Percentiles rank a stretch among this genome's conserved stretches.
phyloP scores from a whole-genome alignment of 2,113 vertebrate species.

The Myxocyprinus asiaticus region DNA sequence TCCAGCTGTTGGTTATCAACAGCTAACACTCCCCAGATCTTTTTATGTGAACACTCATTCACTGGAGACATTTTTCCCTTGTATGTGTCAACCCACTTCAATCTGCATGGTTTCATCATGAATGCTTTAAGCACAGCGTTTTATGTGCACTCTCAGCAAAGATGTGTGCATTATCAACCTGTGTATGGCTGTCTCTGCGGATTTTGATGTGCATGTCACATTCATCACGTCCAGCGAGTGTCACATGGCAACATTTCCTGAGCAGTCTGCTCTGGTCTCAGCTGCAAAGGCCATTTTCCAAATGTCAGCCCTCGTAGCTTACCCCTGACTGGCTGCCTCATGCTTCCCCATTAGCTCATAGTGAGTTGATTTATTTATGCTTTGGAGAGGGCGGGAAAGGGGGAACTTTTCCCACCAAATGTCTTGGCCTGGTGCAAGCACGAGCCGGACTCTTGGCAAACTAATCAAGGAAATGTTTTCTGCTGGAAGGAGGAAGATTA shows the following conservation, averaged over 20 bases:
- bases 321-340: constrained; percentile 38
- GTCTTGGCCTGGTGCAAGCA: constrained; percentile 68
- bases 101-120: constrained; percentile 1
- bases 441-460: constrained; percentile 59
- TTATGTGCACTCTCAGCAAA: not conserved
- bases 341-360: constrained; percentile 72
- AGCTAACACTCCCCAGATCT: constrained; percentile 4
- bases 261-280: constrained; percentile 53
- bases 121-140: not conserved
- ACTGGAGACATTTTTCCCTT: not conserved
- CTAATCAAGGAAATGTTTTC: constrained; percentile 36
- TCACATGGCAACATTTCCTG: constrained; percentile 54
- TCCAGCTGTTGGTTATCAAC: constrained; percentile 35
- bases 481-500: constrained; percentile 16
- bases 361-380: constrained; percentile 78
- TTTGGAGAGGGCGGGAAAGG: constrained; percentile 69
- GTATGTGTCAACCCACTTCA: not conserved
- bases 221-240: constrained; percentile 60
- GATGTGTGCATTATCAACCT: constrained; percentile 11
- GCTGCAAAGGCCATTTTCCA: constrained; percentile 60
- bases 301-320: constrained; percentile 50
- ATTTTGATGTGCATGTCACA: not conserved
- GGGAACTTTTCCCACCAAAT: constrained; percentile 74
- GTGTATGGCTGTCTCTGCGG: not conserved
- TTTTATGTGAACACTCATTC: constrained; percentile 11